These are phyloP conservation scores for Bubo bubo DNA, from an alignment of 2,113 vertebrate genomes.

Conservation along the genomic window DNA sequence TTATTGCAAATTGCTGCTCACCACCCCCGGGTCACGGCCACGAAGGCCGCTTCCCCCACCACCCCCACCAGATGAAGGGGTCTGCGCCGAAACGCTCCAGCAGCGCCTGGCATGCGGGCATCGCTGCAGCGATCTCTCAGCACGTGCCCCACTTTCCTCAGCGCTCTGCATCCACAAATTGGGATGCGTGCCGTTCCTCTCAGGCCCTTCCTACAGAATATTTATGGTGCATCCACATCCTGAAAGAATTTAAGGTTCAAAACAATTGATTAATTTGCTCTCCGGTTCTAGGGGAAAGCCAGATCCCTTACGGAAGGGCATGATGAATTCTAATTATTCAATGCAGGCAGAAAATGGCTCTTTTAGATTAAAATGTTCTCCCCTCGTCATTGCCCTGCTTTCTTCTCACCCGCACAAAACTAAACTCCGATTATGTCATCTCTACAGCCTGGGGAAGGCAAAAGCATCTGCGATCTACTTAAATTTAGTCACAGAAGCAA, in stretches of 20 bases:
- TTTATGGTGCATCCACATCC: slow-evolving; percentile 20
- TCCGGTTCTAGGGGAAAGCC: background rate
- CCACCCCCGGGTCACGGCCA: background rate
- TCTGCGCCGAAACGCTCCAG: accelerated
- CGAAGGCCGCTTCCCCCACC: background rate
- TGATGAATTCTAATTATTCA: slow-evolving; percentile 24
- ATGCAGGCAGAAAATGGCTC: background rate
- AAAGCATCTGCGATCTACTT: background rate
- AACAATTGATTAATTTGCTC: slow-evolving; percentile 30
- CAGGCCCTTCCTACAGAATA: slow-evolving; percentile 16
- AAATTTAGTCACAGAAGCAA: background rate
- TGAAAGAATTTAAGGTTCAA: slow-evolving; percentile 26
- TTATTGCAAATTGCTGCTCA: background rate
- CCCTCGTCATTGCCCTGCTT: background rate
- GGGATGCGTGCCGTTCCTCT: background rate
- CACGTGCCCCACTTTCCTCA: background rate
- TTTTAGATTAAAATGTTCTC: slow-evolving; percentile 23
- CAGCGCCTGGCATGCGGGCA: background rate
- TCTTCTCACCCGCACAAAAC: background rate
- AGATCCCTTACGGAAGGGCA: background rate
- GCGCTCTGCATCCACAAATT: background rate
- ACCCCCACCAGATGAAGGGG: accelerated
- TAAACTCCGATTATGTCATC: background rate
- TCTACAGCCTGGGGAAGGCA: background rate
- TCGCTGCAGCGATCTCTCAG: background rate